These are phyloP conservation scores for Thunnus albacares DNA, from an alignment of 2,797 vertebrate species.

Conservation along the genomic window DNA sequence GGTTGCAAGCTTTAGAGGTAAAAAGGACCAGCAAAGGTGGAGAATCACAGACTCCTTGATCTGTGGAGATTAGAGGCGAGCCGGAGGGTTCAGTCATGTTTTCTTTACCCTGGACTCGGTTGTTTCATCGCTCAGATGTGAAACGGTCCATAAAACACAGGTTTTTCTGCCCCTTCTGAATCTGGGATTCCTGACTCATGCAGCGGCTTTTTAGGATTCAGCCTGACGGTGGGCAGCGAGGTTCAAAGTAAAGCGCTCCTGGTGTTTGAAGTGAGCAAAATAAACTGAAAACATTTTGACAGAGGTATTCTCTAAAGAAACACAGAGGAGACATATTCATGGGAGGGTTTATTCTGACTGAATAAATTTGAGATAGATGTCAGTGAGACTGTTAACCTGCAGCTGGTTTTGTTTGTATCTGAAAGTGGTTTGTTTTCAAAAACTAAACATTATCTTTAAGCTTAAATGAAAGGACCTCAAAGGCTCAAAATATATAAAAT, in stretches of 20 bases:
- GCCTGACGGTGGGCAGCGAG: slow-evolving; percentile 13
- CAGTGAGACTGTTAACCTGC: not conserved
- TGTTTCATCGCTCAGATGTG: slow-evolving; percentile 25
- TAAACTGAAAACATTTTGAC: slow-evolving; percentile 10
- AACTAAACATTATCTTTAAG: slow-evolving; percentile 15
- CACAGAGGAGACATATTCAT: not conserved
- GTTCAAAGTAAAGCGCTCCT: slow-evolving; percentile 27
- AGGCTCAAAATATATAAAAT: not conserved
- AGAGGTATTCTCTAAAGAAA: slow-evolving; percentile 3
- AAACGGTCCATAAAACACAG: slow-evolving; percentile 11
- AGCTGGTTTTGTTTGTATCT: not conserved
- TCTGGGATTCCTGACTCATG: slow-evolving; percentile 11
- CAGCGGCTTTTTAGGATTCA: slow-evolving; percentile 18
- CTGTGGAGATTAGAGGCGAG: slow-evolving; percentile 26
- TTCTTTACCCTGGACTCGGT: not conserved
- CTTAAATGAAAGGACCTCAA: not conserved
- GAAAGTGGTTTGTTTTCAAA: not conserved
- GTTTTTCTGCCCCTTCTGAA: slow-evolving; percentile 6
- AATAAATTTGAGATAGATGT: not conserved
- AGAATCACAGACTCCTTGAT: not conserved
- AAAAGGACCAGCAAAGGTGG: not conserved
- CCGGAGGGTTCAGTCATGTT: not conserved
- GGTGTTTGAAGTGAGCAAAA: slow-evolving; percentile 18
- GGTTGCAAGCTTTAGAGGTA: slow-evolving; percentile 29
- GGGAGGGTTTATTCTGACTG: not conserved